Conservation (phyloP, 2,797 vertebrate species). For the Fistularia commersonii region DNA sequence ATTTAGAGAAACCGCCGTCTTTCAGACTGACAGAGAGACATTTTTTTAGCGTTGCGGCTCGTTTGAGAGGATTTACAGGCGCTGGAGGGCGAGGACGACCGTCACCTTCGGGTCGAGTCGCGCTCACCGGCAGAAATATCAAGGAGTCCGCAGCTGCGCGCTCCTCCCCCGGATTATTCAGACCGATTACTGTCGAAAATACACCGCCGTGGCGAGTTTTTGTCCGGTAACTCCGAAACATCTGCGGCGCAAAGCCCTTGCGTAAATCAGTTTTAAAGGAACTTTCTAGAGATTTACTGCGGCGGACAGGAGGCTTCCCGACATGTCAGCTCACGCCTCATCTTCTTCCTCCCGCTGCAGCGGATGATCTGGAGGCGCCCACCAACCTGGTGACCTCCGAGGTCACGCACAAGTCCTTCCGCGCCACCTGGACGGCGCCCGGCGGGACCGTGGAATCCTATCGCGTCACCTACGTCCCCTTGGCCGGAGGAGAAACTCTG, state of each 20-base stretch:
- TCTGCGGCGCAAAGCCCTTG: neutral
- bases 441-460: constrained; percentile 82
- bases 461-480: constrained; percentile 79
- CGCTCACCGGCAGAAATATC: neutral
- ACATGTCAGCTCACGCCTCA: too few relatives aligned
- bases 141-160: neutral
- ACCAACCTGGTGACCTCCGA: constrained; percentile 87
- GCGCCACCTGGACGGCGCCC: constrained; percentile 87
- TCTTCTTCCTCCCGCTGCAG: constrained; percentile 29
- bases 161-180: too few relatives aligned
- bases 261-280: constrained; percentile 7
- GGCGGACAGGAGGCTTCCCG: neutral
- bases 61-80: constrained; percentile 19
- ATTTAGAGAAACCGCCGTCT: constrained; percentile 6
- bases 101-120: too few relatives aligned
- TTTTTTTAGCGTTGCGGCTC: constrained; percentile 1
- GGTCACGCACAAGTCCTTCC: constrained; percentile 85
- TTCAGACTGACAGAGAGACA: constrained; percentile 17
- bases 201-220: neutral
- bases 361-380: constrained; percentile 73
- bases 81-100: neutral
- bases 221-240: neutral
- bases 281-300: constrained; percentile 1
- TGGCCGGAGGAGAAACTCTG: constrained; percentile 76
- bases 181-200: neutral